Percentiles rank a stretch among this genome's conserved stretches.
Evolutionary conservation across 2,888 invertebrate species (phyloP).

Genomic region (Mimas tiliae): DNA sequence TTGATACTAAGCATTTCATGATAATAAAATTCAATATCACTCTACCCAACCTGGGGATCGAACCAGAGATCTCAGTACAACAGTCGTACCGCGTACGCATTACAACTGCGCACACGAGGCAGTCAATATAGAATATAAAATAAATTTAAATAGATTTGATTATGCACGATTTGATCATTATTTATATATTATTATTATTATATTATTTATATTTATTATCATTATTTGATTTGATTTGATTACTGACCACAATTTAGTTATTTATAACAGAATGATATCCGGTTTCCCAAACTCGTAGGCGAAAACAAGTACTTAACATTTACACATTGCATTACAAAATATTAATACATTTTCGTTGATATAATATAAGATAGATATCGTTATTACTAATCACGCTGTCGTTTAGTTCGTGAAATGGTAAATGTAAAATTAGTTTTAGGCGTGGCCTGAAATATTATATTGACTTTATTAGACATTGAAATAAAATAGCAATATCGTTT

Average conservation of each 20-base stretch:
- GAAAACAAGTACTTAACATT: slow-evolving; percentile 18
- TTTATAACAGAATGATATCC: slow-evolving; percentile 10
- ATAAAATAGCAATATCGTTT: not conserved
- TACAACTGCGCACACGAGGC: no score
- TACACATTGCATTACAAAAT: not conserved
- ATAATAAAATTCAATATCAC: no score
- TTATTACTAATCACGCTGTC: slow-evolving; percentile 24
- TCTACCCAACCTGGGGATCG: no score
- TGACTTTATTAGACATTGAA: not conserved
- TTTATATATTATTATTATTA: no score
- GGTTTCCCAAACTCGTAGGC: slow-evolving; percentile 19
- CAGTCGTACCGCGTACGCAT: no score
- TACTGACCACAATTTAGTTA: not conserved
- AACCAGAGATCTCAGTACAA: no score
- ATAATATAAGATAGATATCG: slow-evolving; percentile 15
- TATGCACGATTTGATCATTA: no score
- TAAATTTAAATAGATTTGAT: no score
- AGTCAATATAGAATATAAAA: no score
- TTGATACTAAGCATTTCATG: no score
- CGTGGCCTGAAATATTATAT: slow-evolving; percentile 12
- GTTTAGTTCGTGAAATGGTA: slow-evolving; percentile 22
- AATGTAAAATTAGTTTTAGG: slow-evolving; percentile 21
- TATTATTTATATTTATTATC: not conserved
- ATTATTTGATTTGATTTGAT: not conserved
- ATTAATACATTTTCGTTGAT: slow-evolving; percentile 17